Evolutionary conservation across 1,140 invertebrate genomes (phyloP), one percentile per base, ranked within the genome.

Genomic region (Octopus bimaculoides): DNA sequence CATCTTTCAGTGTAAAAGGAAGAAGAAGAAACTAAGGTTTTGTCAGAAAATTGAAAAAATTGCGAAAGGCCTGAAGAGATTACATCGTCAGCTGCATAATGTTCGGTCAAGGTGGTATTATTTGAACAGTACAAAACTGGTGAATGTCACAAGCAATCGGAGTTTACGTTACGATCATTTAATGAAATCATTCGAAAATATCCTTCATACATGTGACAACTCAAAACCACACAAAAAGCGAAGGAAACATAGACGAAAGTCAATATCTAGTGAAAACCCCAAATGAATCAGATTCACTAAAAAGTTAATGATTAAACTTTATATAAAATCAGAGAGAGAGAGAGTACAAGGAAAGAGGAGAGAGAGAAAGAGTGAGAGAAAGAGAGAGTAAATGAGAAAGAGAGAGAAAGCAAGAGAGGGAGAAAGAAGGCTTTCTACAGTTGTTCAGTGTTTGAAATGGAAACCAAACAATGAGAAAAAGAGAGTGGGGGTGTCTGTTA

Each of bases 21-120:
- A 71, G 66, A 71, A 71, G 66, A 71, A 71, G 26, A 71, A 71
- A 17, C 66, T 71, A 6, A 20, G 66, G 5, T 20, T 20, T 71
- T 71, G 66, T 17, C 8, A 14, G 14, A 71, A 71, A 14, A 71
- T 71, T 14, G 17, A 71, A 20, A 14, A 20, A n/a, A n/a, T 71
- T n/a, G 66, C 26, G 6, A 71, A 71, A 71, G 66, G 66, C 5
- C 14, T 71, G 14, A 71, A 71, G 6, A 71, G 26, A 17, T 14
- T 71, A 20, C 17, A 71, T n/a, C 66, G 26, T 6, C 66, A 71
- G 66, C 14, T 71, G 14, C 66, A 71, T 14, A 71, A 71, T 20
- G 26, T 71, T 71, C 66, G 66, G 17, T 71, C 66, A 20, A 71
- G 26, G 7, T 71, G 66, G 66, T 71, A 71, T 71, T 71, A 71